Evolutionary conservation across 2,888 invertebrate genomes (phyloP).

Genomic region (Stenodera caucasica): DNA sequence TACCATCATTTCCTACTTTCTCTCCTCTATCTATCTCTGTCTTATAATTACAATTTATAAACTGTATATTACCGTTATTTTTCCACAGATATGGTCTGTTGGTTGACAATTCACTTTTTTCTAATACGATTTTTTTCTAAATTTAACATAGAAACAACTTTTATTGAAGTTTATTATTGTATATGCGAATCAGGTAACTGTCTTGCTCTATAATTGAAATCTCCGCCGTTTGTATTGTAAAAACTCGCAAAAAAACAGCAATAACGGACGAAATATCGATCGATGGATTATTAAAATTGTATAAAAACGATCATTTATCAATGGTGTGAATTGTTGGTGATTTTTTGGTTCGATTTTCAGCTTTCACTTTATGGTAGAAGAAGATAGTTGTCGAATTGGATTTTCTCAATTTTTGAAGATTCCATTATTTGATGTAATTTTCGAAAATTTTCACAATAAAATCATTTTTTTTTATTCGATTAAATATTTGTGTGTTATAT

Average conservation of each 20-base stretch:
- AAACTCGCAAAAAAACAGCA: too few species aligned
- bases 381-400: too few species aligned
- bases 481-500: conserved; percentile 21
- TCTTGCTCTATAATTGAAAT: conserved; percentile 24
- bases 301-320: too few species aligned
- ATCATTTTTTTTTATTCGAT: background rate
- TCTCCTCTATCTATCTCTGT: conserved; percentile 29
- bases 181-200: conserved; percentile 6
- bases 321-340: too few species aligned
- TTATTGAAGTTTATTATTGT: background rate
- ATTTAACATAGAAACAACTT: conserved; percentile 11
- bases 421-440: conserved; percentile 13
- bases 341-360: too few species aligned
- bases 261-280: too few species aligned
- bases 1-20: conserved; percentile 48
- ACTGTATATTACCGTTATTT: conserved; percentile 10
- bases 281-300: background rate
- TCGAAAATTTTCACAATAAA: conserved; percentile 24
- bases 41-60: conserved; percentile 17
- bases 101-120: conserved; percentile 21
- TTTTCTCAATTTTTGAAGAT: background rate
- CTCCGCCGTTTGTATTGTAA: background rate
- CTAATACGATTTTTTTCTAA: conserved; percentile 7
- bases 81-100: conserved; percentile 18
- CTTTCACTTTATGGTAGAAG: too few species aligned